Evolutionary conservation across 2,888 invertebrate species (phyloP), one percentile per base, ranked within the genome.

Genomic region (Osmoderma eremita): DNA sequence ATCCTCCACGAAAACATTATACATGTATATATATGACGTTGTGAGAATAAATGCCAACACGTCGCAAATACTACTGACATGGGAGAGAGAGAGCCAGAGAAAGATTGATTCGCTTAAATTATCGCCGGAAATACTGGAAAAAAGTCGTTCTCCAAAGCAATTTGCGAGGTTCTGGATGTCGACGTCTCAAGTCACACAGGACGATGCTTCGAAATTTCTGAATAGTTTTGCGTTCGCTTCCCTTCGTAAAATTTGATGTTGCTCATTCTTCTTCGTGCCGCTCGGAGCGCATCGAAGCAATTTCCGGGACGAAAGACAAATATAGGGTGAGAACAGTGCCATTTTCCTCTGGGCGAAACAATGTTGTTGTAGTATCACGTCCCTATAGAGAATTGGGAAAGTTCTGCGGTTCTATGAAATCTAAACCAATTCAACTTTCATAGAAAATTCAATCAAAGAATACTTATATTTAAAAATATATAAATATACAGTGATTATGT

Each of bases 171-270:
- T 30, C 30, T 30, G 30, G 30, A 30, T 8, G 30, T 30, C 30
- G 30, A 30, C 30, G 30, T 30, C 30, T 30, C 30, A 10, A 5
- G 30, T 1, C 30, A 30, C 30, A 2, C 8, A 6, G 3, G 30
- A 8, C 30, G 30, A 30, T 10, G 30, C 17, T 38, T 38, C 3
- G 38, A n/a, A 53, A 53, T 17, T 18, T 8, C 53, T 15, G 10
- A 36, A 39, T 53, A 36, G 15, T 53, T 38, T 38, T 38, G 17
- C n/a, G 12, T 38, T 18, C 38, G 38, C 38, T 38, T 38, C 53
- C 15, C 18, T 53, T 15, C 53, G 38, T 53, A 53, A 38, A 53
- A 53, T 53, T 17, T 53, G 18, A 53, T 39, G 53, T 38, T 13
- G 53, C 38, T 18, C 38, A 39, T 53, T 53, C 13, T 17, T 38